phyloP scores from a whole-genome alignment of 2,113 vertebrate genomes.

The Cyrtonyx montezumae region DNA sequence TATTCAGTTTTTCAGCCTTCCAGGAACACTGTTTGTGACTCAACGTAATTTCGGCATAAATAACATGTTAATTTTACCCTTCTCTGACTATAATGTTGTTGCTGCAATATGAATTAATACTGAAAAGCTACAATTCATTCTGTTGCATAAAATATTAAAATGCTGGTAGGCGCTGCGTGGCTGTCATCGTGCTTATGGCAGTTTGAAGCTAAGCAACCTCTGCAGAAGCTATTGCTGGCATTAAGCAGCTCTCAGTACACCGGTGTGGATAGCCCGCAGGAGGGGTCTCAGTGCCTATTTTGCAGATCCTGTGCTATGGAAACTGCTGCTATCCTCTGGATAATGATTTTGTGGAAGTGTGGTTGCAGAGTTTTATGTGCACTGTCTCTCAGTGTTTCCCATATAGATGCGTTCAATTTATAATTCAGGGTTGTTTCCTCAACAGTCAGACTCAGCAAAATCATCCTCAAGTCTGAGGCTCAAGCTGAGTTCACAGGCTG shows the following conservation, averaged over 20 bases:
- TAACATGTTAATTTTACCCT: constrained; percentile 48
- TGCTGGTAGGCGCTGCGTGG: background rate
- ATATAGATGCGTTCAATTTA: background rate
- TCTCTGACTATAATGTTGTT: background rate
- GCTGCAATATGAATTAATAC: constrained; percentile 36
- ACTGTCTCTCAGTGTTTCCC: background rate
- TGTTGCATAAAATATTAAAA: background rate
- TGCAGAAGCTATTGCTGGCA: background rate
- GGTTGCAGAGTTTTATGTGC: background rate
- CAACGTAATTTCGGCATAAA: constrained; percentile 26
- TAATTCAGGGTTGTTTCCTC: background rate
- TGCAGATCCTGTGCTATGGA: background rate
- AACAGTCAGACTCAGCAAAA: background rate
- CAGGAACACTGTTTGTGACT: constrained; percentile 17
- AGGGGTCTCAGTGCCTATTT: background rate
- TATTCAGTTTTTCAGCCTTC: constrained; percentile 45
- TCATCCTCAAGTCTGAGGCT: background rate
- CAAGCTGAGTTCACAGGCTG: background rate
- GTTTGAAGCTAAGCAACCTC: background rate
- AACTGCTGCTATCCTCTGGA: background rate
- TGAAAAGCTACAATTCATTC: constrained; percentile 38
- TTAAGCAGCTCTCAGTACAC: background rate
- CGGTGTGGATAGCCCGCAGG: background rate
- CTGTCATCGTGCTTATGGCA: background rate
- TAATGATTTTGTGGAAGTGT: background rate